Base-by-base conservation (phyloP, 2,113 vertebrate genomes). In the Anseranas semipalmata region DNA sequence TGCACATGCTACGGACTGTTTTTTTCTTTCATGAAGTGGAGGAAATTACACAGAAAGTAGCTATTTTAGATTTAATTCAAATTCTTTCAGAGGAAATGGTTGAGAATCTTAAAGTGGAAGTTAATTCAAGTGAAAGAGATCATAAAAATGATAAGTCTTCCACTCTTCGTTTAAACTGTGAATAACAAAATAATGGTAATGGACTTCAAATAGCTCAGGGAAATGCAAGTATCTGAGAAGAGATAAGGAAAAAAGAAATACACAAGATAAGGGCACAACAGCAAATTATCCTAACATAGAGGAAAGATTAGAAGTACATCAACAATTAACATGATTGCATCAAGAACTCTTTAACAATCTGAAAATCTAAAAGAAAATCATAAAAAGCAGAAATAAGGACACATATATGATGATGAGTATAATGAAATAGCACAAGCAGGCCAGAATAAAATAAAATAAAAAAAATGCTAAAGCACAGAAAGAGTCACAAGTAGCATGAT, bases 111-210 rank as follows among this genome's bases (percentile, higher is more conserved):
- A 52, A 93, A 93, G 87, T 93, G 55, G 87, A 91, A 96, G 90
- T 95, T 96, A 95, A 96, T 96, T 96, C 90, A 90, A 95, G 90
- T 62, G 82, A 85, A 90, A 89, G 94, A 94, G 96, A 96, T 95
- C 60, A 82, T 96, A 94, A 96, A 95, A 94, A 87, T 85, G 89
- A 89, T 87, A 95, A 85, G 77, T 85, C 71, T 79, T 81, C 87
- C 21, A 52, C 94, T 85, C 93, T 95, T 93, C 43, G 70, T 93
- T 89, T 94, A 87, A 96, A 96, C 62, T 91, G 90, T 5, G 0
- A 91, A 86, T 93, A 96, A 95, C 85, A 95, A 96, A 97, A 96
- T 95, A 95, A 95, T 59, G 91, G 67, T 95, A 96, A 95, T 93
- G 96, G 93, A 90, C 75, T 94, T 88, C 90, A 93, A 95, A 94